phyloP scores from a whole-genome alignment of 1,140 invertebrate species.

The Heliconius eleuchia region DNA sequence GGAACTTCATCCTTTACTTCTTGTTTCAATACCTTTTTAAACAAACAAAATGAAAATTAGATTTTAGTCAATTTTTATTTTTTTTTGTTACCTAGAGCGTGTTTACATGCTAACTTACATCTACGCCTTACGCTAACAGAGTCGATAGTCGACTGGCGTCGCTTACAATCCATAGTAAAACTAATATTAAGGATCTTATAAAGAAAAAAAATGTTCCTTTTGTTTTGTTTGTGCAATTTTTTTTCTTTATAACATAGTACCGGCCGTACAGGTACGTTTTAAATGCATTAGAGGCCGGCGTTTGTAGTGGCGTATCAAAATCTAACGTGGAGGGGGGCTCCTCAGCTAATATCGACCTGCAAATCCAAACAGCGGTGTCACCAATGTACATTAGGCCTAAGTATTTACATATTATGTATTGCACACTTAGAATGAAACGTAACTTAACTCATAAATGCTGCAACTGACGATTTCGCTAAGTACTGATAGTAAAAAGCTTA shows the following conservation, averaged over 20 bases:
- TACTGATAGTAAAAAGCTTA: background rate
- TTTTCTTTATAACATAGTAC: conserved; percentile 21
- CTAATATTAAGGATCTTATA: conserved; percentile 17
- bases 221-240: conserved; percentile 14
- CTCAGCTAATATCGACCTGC: conserved; percentile 81
- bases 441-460: background rate
- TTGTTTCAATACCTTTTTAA: conserved; percentile 83
- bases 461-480: background rate
- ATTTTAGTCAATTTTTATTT: conserved; percentile 74
- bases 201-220: conserved; percentile 14
- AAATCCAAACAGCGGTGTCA: conserved; percentile 79
- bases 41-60: conserved; percentile 83
- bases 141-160: conserved; percentile 15
- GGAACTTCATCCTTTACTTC: conserved; percentile 83
- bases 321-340: conserved; percentile 60
- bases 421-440: background rate
- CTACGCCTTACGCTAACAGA: conserved; percentile 49
- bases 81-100: conserved; percentile 65
- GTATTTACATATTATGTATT: background rate
- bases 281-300: conserved; percentile 72
- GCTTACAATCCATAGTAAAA: conserved; percentile 17
- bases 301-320: conserved; percentile 68
- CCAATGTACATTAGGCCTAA: conserved; percentile 50
- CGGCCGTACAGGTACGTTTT: conserved; percentile 61
- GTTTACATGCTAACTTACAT: conserved; percentile 66